Base-by-base conservation (phyloP, 1,140 invertebrate genomes). In the Seison nebaliae region DNA sequence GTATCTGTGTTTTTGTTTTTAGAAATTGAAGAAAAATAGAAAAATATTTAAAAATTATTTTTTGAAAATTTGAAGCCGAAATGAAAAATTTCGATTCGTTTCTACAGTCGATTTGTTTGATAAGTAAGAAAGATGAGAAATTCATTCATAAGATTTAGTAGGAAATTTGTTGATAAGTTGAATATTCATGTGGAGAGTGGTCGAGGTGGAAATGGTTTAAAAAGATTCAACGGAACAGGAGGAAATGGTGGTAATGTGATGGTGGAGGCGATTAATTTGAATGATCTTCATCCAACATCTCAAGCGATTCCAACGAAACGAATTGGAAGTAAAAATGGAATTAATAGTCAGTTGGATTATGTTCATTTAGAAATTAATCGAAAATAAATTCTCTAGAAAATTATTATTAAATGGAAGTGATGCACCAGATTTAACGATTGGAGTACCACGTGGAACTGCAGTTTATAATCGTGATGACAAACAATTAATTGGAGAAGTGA, bases 161-260 rank as follows among this genome's bases (percentile, higher is more conserved):
- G 30, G 23, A 17, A 21, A 4, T 40, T 40, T 34, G 34, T 40
- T 21, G 38, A 40, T 15, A 17, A 28, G 15, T 23, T 40, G 2
- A 33, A 32, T 31, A n/a, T 40, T 3, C 34, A 20, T 40, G 30
- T 34, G 2, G 26, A 33, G 28, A 33, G 38, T 40, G 38, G 38
- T 9, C n/a, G n/a, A 5, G 38, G 38, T 26, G 38, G 38, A 18
- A 28, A 33, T 9, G 38, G 38, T 19, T 34, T 40, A 22, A 16
- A 16, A 14, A 33, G 23, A 28, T 12, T 34, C 9, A 32, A 32
- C 12, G 38, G 38, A 26, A 33, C 21, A 7, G 38, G 38, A 9
- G 38, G 38, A 33, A 28, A 40, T 35, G 38, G 37, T 38, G 26
- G n/a, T 14, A 16, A 28, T 28, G 5, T 16, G 30, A 16, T 29